Evolutionary conservation across 1,140 invertebrate species (phyloP).

Genomic region (Caenorhabditis tropicalis): DNA sequence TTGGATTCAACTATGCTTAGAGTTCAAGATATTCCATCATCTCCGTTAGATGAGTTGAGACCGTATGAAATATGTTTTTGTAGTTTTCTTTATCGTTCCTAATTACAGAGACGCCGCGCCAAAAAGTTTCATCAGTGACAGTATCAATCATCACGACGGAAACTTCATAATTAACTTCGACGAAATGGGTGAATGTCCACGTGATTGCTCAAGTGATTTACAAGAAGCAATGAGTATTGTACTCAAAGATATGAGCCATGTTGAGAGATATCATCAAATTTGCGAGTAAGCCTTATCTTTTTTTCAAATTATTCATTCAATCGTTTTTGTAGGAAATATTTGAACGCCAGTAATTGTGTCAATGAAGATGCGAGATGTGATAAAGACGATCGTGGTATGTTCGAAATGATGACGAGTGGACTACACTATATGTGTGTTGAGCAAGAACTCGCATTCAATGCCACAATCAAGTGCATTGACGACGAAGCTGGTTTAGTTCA

Average conservation of each 20-base stretch:
- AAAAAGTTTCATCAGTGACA: not conserved
- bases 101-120: not conserved
- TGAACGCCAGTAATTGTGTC: constrained; percentile 5
- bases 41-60: not conserved
- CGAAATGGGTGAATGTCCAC: constrained; percentile 29
- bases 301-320: not conserved
- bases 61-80: not conserved
- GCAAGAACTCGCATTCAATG: constrained; percentile 41
- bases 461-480: constrained; percentile 44
- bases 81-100: not conserved
- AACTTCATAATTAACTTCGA: constrained; percentile 17
- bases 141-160: not conserved
- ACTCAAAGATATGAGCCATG: constrained; percentile 37
- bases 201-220: constrained; percentile 33
- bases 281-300: constrained; percentile 6
- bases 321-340: not conserved
- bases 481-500: constrained; percentile 9
- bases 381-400: constrained; percentile 32
- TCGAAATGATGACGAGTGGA: constrained; percentile 44
- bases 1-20: not conserved
- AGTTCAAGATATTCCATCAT: not conserved
- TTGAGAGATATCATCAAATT: constrained; percentile 38
- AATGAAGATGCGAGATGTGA: constrained; percentile 8
- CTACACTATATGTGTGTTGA: constrained; percentile 44
- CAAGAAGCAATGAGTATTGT: not conserved